phyloP scores from a whole-genome alignment of 2,113 vertebrate genomes.

The Galeopterus variegatus region DNA sequence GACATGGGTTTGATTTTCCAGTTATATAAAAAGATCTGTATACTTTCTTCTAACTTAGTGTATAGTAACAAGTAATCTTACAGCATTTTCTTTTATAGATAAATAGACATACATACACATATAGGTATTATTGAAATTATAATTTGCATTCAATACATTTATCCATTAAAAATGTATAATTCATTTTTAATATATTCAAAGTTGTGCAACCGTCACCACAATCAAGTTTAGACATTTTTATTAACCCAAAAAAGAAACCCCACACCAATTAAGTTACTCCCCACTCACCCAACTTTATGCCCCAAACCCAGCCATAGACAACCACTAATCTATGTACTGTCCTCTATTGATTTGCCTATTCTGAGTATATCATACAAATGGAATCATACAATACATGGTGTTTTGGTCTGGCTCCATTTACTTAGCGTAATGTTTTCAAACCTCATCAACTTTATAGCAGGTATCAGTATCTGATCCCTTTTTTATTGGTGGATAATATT shows the following conservation, averaged over 20 bases:
- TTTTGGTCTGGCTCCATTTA: not conserved
- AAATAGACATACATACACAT: not conserved
- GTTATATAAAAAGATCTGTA: slow-evolving; percentile 27
- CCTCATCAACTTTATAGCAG: not conserved
- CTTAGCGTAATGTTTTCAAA: slow-evolving; percentile 31
- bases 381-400: not conserved
- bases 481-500: not conserved
- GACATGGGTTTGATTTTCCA: not conserved
- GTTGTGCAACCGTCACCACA: not conserved
- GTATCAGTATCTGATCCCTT: not conserved
- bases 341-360: slow-evolving; percentile 19
- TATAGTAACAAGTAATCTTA: slow-evolving; percentile 40
- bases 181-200: not conserved
- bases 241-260: not conserved
- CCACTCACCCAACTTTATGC: not conserved
- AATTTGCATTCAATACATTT: not conserved
- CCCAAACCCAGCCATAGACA: not conserved
- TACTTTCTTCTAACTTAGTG: not conserved
- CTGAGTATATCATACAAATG: slow-evolving; percentile 4
- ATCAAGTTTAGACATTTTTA: slow-evolving; percentile 37
- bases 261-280: not conserved
- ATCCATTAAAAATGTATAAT: not conserved
- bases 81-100: not conserved
- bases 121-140: not conserved
- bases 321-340: not conserved